Evolutionary conservation across 1,140 invertebrate species (phyloP).

Genomic region (Babylonia areolata): DNA sequence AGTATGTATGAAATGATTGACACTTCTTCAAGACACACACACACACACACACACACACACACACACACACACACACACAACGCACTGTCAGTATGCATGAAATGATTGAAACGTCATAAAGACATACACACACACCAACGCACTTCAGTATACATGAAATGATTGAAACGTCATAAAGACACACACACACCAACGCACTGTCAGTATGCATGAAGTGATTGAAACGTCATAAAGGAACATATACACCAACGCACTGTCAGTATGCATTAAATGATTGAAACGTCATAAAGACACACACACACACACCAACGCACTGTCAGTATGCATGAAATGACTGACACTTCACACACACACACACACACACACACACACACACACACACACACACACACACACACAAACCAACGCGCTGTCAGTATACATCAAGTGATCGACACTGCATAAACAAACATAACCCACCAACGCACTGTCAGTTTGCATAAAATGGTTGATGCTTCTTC

Average conservation of each 20-base stretch:
- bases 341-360: constrained; percentile 20
- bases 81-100: constrained; percentile 6
- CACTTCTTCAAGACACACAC: background rate
- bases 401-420: constrained; percentile 14
- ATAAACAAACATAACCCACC: background rate
- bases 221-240: background rate
- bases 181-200: background rate
- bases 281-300: background rate
- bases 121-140: constrained; percentile 1
- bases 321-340: background rate
- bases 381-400: background rate
- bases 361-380: background rate
- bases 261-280: background rate
- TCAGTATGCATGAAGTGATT: background rate
- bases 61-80: constrained; percentile 36
- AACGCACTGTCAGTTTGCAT: background rate
- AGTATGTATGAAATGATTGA: background rate
- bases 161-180: too few relatives aligned
- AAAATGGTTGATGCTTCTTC: background rate
- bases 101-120: background rate
- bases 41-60: background rate
- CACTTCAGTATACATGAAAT: background rate
- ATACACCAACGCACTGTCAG: constrained; percentile 12
- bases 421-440: background rate
- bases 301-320: background rate